Evolutionary conservation across 2,797 vertebrate species (phyloP).

Genomic region (Rhabdophis nuchalis): DNA sequence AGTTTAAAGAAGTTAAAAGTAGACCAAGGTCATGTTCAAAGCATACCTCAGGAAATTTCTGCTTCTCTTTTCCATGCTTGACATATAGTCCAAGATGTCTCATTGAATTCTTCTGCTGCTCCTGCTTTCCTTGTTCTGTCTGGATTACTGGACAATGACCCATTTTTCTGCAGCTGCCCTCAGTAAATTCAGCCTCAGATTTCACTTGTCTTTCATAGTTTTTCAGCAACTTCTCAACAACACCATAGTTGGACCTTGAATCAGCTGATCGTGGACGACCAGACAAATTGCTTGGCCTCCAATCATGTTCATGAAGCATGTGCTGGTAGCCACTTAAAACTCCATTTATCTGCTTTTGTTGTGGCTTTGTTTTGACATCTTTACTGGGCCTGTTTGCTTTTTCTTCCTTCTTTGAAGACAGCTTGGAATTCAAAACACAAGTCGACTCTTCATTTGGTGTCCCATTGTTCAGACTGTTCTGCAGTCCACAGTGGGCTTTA

Average conservation of each 20-base stretch:
- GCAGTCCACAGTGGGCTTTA: slow-evolving; percentile 16
- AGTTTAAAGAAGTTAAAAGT: not conserved
- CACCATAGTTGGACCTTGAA: slow-evolving; percentile 92
- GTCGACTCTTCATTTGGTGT: slow-evolving; percentile 35
- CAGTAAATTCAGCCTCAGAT: slow-evolving; percentile 55
- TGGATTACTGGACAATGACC: slow-evolving; percentile 78
- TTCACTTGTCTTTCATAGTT: slow-evolving; percentile 79
- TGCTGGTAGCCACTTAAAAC: slow-evolving; percentile 67
- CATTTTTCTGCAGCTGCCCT: slow-evolving; percentile 64
- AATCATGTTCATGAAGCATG: slow-evolving; percentile 80
- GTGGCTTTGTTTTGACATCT: slow-evolving; percentile 45
- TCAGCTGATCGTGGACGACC: slow-evolving; percentile 88
- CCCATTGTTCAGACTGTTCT: slow-evolving; percentile 25
- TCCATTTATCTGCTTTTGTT: slow-evolving; percentile 64
- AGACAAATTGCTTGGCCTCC: slow-evolving; percentile 88
- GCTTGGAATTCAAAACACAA: slow-evolving; percentile 39
- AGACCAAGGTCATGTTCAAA: slow-evolving; percentile 14
- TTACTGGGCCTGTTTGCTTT: slow-evolving; percentile 42
- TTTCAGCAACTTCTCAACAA: slow-evolving; percentile 90
- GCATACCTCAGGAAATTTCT: slow-evolving; percentile 73
- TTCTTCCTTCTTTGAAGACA: slow-evolving; percentile 48
- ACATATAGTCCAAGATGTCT: slow-evolving; percentile 54
- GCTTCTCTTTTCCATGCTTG: slow-evolving; percentile 62
- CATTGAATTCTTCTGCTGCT: slow-evolving; percentile 64
- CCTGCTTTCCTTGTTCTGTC: slow-evolving; percentile 72